Evolutionary conservation across 1,140 invertebrate species (phyloP), one percentile per base, ranked within the genome.

Genomic region (Drosophila melanica): DNA sequence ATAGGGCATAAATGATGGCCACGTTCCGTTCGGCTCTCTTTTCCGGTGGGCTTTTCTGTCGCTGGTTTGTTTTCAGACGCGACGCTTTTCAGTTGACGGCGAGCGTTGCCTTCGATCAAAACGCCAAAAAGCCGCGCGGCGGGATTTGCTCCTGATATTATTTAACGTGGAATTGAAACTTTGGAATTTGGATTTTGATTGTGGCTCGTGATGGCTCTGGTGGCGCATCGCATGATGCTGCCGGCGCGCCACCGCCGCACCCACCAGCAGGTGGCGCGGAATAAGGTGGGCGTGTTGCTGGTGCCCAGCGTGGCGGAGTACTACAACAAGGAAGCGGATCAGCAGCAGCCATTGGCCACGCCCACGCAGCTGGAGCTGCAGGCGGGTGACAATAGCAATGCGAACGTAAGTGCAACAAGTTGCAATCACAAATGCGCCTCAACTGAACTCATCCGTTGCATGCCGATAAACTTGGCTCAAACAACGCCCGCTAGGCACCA

Each of bases 171-270:
- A 66, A 78, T 66, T 51, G 42, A 27, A n/a, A 23, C 47, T 18
- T 42, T 35, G 30, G 30, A 41, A 11, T 10, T 35, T 35, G 33
- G 33, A 2, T 35, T 35, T 8, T 7, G 33, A 35, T 35, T 35
- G 33, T 3, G 33, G 33, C 33, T 35, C 33, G 33, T 3, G 33
- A 91, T 91, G 90, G 86, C 90, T 77, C 50, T 91, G 44, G 86
- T 91, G 50, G 86, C 90, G 48, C 90, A 91, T 67, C 86, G 90
- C 10, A 91, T 91, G 90, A 90, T 91, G 90, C 59, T 91, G 77
- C 81, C 90, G 14, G 30, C 62, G 30, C 76, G 85, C 35, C 69
- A 68, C 39, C 75, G 90, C 3, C 79, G 74, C 47, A 80, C 66
- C 14, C 79, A 78, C 50, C 75, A 81, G 71, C 86, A 87, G 54